phyloP scores from a whole-genome alignment of 2,888 invertebrate species.

The Brachypterus glaber region DNA sequence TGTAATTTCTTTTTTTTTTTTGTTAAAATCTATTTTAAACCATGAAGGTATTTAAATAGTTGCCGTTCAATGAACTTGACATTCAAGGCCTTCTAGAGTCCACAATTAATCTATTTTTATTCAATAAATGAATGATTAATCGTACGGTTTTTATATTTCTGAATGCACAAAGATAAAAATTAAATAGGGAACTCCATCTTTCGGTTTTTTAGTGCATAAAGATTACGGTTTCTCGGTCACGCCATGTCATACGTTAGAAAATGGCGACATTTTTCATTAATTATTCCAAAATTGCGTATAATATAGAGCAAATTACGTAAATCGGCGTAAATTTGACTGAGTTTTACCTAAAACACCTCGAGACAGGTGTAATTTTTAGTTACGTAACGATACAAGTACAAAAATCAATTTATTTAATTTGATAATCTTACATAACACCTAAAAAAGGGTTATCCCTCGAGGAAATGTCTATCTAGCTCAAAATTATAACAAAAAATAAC shows the following conservation, averaged over 20 bases:
- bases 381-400: background rate
- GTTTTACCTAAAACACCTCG: background rate
- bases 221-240: constrained; percentile 13
- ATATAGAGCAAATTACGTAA: too few species aligned
- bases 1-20: background rate
- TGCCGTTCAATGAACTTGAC: constrained; percentile 10
- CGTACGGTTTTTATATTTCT: too few species aligned
- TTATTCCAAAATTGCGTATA: too few species aligned
- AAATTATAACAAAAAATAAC: too few species aligned
- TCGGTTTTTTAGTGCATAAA: constrained; percentile 1
- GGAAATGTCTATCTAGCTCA: too few species aligned
- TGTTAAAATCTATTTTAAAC: constrained; percentile 4
- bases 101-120: too few species aligned
- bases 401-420: constrained; percentile 17
- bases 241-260: constrained; percentile 19
- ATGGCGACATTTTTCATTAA: constrained; percentile 14
- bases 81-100: too few species aligned
- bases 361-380: background rate
- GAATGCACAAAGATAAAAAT: too few species aligned
- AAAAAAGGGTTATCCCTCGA: too few species aligned
- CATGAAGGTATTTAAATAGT: background rate
- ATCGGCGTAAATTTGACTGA: too few species aligned
- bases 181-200: constrained; percentile 15
- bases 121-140: too few species aligned
- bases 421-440: constrained; percentile 16